A percentile compares a stretch with the other conserved stretches of the same genome.
phyloP scores from a whole-genome alignment of 35 echinoderm and acorn worm genomes.

The Acanthaster planci region DNA sequence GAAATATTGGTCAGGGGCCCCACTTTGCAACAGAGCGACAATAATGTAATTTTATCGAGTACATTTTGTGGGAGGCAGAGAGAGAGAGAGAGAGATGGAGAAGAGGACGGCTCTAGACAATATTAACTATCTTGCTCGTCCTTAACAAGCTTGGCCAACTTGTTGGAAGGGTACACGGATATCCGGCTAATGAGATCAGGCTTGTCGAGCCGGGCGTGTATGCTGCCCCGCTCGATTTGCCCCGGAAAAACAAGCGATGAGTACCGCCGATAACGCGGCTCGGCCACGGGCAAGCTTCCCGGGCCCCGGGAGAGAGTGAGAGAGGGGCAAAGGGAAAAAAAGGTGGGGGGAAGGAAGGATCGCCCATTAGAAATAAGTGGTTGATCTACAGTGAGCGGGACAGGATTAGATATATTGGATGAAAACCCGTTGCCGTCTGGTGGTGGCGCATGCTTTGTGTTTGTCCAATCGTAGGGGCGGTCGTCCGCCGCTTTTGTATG shows the following conservation, averaged over 20 bases:
- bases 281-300: not conserved
- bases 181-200: conserved; percentile 15
- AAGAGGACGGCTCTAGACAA: conserved; percentile 13
- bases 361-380: conserved; percentile 24
- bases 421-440: conserved; percentile 7
- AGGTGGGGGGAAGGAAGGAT: conserved; percentile 3
- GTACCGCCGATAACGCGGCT: conserved; percentile 1
- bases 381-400: conserved; percentile 13
- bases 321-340: not conserved
- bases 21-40: not conserved
- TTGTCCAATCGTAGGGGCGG: not conserved
- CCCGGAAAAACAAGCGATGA: conserved; percentile 15
- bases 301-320: not conserved
- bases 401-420: not conserved
- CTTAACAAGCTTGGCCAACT: conserved; percentile 27
- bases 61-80: not conserved
- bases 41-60: conserved; percentile 7
- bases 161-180: conserved; percentile 11
- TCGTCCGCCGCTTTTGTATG: not conserved
- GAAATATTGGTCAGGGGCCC: not conserved
- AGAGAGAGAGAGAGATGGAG: conserved; percentile 15
- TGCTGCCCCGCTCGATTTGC: not conserved
- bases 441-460: not conserved
- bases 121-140: not conserved
- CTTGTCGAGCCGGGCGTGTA: not conserved